phyloP scores from a whole-genome alignment of 2,888 invertebrate genomes.

The Hydraecia micacea region DNA sequence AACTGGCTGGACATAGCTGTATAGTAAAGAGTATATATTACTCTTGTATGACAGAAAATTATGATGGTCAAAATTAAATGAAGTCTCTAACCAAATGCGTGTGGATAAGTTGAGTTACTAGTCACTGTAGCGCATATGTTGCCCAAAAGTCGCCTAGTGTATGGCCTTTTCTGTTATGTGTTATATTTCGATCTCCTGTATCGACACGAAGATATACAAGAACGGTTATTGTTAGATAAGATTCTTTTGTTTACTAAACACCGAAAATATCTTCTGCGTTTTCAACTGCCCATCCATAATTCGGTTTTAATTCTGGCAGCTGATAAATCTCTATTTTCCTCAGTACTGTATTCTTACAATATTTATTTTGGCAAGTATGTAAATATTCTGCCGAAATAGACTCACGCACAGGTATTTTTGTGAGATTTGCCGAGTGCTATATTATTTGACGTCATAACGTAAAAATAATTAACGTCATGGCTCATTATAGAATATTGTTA shows the following conservation, averaged over 20 bases:
- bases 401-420: slow-evolving; percentile 49
- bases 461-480: slow-evolving; percentile 24
- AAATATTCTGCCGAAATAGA: slow-evolving; percentile 54
- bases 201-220: neutral
- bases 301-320: slow-evolving; percentile 12
- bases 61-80: neutral
- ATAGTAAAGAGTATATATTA: neutral
- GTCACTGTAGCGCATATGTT: neutral
- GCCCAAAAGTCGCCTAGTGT: neutral
- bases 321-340: slow-evolving; percentile 31
- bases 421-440: slow-evolving; percentile 29
- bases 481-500: neutral
- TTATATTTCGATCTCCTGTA: neutral
- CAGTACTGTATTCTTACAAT: slow-evolving; percentile 36
- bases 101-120: neutral
- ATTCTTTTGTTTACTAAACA: slow-evolving; percentile 3
- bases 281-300: slow-evolving; percentile 15
- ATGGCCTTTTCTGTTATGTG: neutral
- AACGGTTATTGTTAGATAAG: neutral
- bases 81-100: neutral
- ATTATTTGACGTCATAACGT: slow-evolving; percentile 52
- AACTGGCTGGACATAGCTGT: neutral
- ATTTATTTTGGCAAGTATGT: slow-evolving; percentile 52
- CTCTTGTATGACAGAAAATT: neutral
- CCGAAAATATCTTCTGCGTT: neutral